These are phyloP conservation scores for Colletes latitarsis DNA, from an alignment of 1,140 invertebrate genomes.

Conservation along the genomic window DNA sequence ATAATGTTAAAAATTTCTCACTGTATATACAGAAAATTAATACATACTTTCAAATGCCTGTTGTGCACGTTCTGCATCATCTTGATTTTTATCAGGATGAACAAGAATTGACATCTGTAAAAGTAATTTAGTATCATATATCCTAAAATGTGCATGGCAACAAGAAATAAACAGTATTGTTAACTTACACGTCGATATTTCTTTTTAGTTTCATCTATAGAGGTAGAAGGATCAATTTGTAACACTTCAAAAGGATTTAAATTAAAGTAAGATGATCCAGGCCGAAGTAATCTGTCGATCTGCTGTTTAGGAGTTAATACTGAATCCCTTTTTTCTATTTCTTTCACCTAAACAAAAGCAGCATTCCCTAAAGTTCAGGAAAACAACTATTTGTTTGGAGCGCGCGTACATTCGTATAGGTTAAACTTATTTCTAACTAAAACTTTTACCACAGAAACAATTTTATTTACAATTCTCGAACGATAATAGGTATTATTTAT, in stretches of 20 bases:
- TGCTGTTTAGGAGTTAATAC: constrained; percentile 96
- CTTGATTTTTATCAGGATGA: constrained; percentile 99
- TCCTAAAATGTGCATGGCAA: neutral
- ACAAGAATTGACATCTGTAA: constrained; percentile 95
- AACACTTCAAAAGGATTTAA: constrained; percentile 98
- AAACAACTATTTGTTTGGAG: constrained; percentile 31
- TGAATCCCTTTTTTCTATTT: constrained; percentile 95
- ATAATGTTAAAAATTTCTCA: constrained; percentile 6
- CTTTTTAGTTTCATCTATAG: constrained; percentile 96
- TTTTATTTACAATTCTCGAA: neutral
- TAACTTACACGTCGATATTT: constrained; percentile 92
- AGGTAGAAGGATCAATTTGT: constrained; percentile 94
- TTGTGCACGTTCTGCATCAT: constrained; percentile 97
- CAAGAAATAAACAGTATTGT: neutral
- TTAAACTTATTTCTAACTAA: constrained; percentile 42
- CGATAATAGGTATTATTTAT: neutral
- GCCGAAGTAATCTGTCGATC: constrained; percentile 94
- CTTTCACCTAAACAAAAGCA: constrained; percentile 89
- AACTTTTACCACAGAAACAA: neutral
- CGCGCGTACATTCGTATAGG: constrained; percentile 32
- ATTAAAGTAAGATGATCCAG: constrained; percentile 98
- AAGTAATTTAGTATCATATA: constrained; percentile 17
- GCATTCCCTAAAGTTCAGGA: neutral
- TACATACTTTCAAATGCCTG: constrained; percentile 92
- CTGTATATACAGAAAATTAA: neutral